These are phyloP conservation scores for Tachysurus vachellii DNA, from an alignment of 2,113 vertebrate genomes.

Conservation along the genomic window DNA sequence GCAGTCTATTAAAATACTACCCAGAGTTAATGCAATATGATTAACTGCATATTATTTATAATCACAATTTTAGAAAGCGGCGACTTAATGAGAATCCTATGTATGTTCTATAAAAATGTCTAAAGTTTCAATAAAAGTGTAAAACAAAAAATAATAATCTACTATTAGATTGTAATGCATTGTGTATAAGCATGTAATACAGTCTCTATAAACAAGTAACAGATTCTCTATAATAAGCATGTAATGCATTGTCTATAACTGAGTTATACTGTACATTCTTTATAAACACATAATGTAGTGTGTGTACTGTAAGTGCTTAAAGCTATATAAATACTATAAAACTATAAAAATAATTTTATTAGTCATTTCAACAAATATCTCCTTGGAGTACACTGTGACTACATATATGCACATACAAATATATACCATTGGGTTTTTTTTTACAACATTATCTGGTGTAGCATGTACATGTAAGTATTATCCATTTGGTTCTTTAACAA, in stretches of 20 bases:
- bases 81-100: background rate
- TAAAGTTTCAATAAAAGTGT: background rate
- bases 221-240: background rate
- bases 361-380: background rate
- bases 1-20: background rate
- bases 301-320: too few species aligned
- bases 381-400: background rate
- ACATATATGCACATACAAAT: background rate
- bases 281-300: too few species aligned
- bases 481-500: background rate
- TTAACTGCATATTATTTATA: background rate
- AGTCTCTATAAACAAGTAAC: background rate
- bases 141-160: background rate
- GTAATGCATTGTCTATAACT: background rate
- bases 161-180: background rate
- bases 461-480: background rate
- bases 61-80: background rate
- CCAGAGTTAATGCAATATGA: background rate
- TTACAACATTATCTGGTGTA: background rate
- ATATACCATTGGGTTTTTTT: background rate
- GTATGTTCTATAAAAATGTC: background rate
- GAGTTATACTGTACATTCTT: too few species aligned
- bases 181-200: background rate
- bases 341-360: too few species aligned
- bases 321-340: too few species aligned